A percentile compares a stretch with the other conserved stretches of the same genome.
These are phyloP conservation scores for Drosophila hydei DNA, from an alignment of 1,140 invertebrate species.

Conservation along the genomic window DNA sequence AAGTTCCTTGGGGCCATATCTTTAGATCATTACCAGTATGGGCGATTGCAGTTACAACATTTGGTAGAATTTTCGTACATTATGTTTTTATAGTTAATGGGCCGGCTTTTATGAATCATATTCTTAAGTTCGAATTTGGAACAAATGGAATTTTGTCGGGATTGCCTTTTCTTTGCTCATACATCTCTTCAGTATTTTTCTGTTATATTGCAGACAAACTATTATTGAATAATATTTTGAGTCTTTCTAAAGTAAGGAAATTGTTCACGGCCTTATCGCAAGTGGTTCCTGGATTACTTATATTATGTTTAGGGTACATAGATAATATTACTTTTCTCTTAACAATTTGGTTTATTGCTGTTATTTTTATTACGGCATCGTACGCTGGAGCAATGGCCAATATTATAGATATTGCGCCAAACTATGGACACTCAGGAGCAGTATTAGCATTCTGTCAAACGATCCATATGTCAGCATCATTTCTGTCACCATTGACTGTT, in stretches of 20 bases:
- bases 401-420: slow-evolving; percentile 90
- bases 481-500: slow-evolving; percentile 87
- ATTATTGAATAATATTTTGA: slow-evolving; percentile 86
- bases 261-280: slow-evolving; percentile 89
- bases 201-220: slow-evolving; percentile 89
- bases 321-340: slow-evolving; percentile 87
- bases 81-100: slow-evolving; percentile 89
- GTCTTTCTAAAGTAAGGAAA: slow-evolving; percentile 88
- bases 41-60: slow-evolving; percentile 91
- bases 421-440: slow-evolving; percentile 87
- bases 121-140: slow-evolving; percentile 88
- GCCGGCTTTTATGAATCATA: slow-evolving; percentile 89
- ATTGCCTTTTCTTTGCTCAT: slow-evolving; percentile 88
- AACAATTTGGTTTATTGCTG: slow-evolving; percentile 88
- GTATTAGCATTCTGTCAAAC: slow-evolving; percentile 90
- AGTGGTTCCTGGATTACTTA: slow-evolving; percentile 88
- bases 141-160: slow-evolving; percentile 88
- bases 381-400: slow-evolving; percentile 91
- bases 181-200: slow-evolving; percentile 88
- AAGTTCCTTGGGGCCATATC: slow-evolving; percentile 90
- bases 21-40: slow-evolving; percentile 91
- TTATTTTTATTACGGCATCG: slow-evolving; percentile 89
- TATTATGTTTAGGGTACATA: slow-evolving; percentile 88
- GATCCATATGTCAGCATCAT: slow-evolving; percentile 90
- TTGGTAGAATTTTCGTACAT: slow-evolving; percentile 90